phyloP scores from a whole-genome alignment of 1,140 invertebrate genomes.

The Hirudo medicinalis region DNA sequence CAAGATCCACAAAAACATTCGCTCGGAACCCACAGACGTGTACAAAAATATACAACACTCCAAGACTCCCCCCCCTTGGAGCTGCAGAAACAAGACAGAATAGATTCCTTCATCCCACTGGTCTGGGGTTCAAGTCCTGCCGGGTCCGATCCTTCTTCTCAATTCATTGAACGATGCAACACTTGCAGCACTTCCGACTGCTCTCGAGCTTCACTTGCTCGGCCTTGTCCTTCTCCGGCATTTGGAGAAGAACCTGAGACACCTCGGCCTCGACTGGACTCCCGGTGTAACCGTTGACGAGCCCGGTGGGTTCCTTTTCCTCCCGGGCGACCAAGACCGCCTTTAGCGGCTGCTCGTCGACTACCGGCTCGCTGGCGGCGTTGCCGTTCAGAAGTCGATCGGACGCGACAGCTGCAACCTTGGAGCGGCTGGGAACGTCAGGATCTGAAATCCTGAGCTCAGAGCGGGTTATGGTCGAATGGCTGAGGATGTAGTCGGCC shows the following conservation, averaged over 20 bases:
- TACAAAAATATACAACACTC: too few species aligned
- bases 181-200: slow-evolving; percentile 19
- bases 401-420: background rate
- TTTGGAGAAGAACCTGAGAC: slow-evolving; percentile 1
- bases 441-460: slow-evolving; percentile 30
- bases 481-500: slow-evolving; percentile 84
- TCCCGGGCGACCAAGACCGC: background rate
- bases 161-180: background rate
- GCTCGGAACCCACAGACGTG: too few species aligned
- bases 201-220: slow-evolving; percentile 20
- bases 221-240: slow-evolving; percentile 17
- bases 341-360: background rate
- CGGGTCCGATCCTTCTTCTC: too few species aligned
- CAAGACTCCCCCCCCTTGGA: too few species aligned
- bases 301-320: background rate
- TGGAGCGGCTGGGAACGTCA: background rate
- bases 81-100: too few species aligned
- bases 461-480: slow-evolving; percentile 36
- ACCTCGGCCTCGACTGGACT: slow-evolving; percentile 21
- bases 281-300: background rate
- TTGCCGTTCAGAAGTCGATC: background rate
- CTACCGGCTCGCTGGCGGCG: background rate
- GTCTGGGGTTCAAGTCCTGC: too few species aligned
- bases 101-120: too few species aligned
- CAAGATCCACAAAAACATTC: too few species aligned